Evolutionary conservation across 2,797 vertebrate species (phyloP).

Genomic region (Xenopus petersii): DNA sequence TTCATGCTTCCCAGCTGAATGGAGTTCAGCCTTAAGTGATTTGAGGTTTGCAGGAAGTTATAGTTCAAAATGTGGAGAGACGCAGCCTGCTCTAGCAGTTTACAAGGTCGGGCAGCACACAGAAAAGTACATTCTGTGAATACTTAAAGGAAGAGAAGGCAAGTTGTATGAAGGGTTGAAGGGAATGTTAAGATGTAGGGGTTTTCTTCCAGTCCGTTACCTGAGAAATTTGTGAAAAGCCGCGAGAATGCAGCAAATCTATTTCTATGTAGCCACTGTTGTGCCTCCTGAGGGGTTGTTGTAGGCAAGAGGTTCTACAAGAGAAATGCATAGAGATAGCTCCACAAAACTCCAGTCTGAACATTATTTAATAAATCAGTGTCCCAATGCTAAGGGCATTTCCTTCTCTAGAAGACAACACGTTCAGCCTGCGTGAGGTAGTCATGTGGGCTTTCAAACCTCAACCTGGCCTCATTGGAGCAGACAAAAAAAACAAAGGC

Average conservation of each 20-base stretch:
- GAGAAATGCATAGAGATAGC: constrained; percentile 44
- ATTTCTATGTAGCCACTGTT: constrained; percentile 94
- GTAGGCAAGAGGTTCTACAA: constrained; percentile 88
- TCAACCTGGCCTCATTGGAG: neutral
- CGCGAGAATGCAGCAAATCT: constrained; percentile 89
- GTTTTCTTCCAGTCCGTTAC: constrained; percentile 45
- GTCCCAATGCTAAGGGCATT: constrained; percentile 29
- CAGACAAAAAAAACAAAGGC: neutral
- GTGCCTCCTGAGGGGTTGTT: constrained; percentile 89
- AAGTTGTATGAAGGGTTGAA: constrained; percentile 25
- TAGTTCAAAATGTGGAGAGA: too few relatives aligned
- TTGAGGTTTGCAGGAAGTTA: too few relatives aligned
- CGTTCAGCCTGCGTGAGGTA: constrained; percentile 19
- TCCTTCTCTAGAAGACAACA: constrained; percentile 38
- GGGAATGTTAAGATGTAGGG: constrained; percentile 31
- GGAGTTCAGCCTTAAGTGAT: too few relatives aligned
- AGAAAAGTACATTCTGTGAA: too few relatives aligned
- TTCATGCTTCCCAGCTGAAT: too few relatives aligned
- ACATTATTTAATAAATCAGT: constrained; percentile 31
- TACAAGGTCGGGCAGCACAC: too few relatives aligned
- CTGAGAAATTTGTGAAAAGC: constrained; percentile 94
- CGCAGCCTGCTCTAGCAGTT: too few relatives aligned
- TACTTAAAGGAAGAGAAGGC: constrained; percentile 9
- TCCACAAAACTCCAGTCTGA: constrained; percentile 41
- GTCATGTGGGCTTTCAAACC: constrained; percentile 21